Evolutionary conservation across 2,888 invertebrate genomes (phyloP), one percentile per base, ranked within the genome.

Genomic region (Neria commutata): DNA sequence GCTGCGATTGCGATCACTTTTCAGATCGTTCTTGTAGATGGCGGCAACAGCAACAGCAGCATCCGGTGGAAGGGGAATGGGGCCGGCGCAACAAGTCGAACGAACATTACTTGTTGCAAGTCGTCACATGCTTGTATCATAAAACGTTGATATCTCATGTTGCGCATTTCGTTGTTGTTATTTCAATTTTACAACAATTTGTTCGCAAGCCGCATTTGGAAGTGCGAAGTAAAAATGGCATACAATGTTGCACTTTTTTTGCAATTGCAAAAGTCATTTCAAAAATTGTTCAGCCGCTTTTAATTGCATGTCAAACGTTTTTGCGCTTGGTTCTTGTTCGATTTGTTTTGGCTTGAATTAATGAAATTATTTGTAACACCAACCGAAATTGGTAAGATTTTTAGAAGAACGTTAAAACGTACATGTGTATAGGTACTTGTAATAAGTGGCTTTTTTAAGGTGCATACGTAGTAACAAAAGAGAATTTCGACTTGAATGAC

Each of bases 161-260:
- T 6, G n/a, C 16, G 4, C 4, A 37, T 37, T 8, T n/a, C 6
- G 14, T 14, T 4, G 8, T 37, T 37, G 53, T 54, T 50, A 53
- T 50, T 34, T 45, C 45, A n/a, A n/a, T 19, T 53, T 49, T 60
- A 50, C 48, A 53, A 40, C 58, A 61, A 61, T 61, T 61, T 61
- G 61, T 61, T 52, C n/a, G 24, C 47, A 3, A n/a, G 24, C 61
- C 61, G 21, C 47, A 48, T 54, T 47, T 58, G 61, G 61, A 61
- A 61, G 61, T 61, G 61, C 61, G 58, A 61, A 61, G 58, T 50
- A 58, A 52, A n/a, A n/a, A n/a, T n/a, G n/a, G n/a, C n/a, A n/a
- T n/a, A n/a, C n/a, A n/a, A n/a, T n/a, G n/a, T n/a, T n/a, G n/a
- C n/a, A n/a, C n/a, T 37, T n/a, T 37, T n/a, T 37, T 6, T 37